These are phyloP conservation scores for Micronycteris hirsuta DNA, from an alignment of 2,113 vertebrate species.

Conservation along the genomic window DNA sequence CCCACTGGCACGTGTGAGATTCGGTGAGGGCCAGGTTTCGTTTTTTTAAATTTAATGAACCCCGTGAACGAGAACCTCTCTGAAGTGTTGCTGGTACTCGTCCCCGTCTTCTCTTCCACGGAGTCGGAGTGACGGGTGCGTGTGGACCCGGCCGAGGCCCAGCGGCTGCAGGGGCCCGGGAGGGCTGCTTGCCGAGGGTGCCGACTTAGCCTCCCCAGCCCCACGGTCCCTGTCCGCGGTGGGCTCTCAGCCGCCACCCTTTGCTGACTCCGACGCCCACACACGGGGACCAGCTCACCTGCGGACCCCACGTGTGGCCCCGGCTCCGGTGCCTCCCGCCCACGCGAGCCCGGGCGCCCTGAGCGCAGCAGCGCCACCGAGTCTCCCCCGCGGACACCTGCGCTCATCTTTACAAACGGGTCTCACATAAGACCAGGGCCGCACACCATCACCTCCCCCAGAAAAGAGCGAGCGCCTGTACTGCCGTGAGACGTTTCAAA, in stretches of 20 bases:
- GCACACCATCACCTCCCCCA: too few species aligned
- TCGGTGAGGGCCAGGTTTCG: too few species aligned
- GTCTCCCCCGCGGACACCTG: not conserved
- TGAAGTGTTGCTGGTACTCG: rapidly evolving
- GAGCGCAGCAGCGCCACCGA: too few species aligned
- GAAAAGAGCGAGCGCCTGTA: not conserved
- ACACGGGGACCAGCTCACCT: rapidly evolving
- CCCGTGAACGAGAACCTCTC: not conserved
- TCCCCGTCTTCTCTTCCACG: not conserved
- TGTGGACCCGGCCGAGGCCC: not conserved
- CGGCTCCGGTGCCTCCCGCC: too few species aligned
- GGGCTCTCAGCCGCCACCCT: not conserved
- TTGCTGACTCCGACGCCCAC: not conserved
- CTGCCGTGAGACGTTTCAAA: not conserved
- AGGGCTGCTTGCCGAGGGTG: too few species aligned
- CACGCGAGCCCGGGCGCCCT: too few species aligned
- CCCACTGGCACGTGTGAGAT: not conserved
- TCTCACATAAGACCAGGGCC: not conserved
- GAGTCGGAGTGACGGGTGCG: not conserved
- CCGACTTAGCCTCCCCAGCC: not conserved
- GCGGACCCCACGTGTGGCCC: too few species aligned
- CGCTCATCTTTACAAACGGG: not conserved
- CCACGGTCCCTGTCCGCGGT: not conserved
- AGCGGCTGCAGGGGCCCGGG: not conserved
- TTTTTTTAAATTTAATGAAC: not conserved